These are phyloP conservation scores for Baccha elongata DNA, from an alignment of 2,888 invertebrate genomes.

Conservation along the genomic window DNA sequence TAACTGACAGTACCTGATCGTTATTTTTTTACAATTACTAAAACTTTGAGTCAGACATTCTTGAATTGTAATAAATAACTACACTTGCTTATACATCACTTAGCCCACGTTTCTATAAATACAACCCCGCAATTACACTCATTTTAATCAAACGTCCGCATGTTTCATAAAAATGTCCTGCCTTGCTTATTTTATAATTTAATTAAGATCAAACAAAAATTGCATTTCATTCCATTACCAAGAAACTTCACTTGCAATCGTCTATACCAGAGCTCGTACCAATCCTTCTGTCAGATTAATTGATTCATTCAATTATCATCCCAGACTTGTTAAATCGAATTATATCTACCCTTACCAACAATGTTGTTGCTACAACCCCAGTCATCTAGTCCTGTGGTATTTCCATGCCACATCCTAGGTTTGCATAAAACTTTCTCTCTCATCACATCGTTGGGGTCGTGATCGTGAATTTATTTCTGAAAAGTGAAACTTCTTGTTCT, in stretches of 20 bases:
- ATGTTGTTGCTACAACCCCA: constrained; percentile 6
- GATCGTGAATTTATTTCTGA: constrained; percentile 11
- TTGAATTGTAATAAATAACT: too few species aligned
- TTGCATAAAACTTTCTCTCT: constrained; percentile 17
- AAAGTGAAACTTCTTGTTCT: constrained; percentile 37
- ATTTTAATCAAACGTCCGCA: too few species aligned
- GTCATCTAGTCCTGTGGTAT: constrained; percentile 3
- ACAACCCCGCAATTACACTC: too few species aligned
- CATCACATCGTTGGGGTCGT: background rate
- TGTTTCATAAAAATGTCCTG: too few species aligned
- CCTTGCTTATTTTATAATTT: constrained; percentile 10
- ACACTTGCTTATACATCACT: too few species aligned
- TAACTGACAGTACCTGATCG: too few species aligned
- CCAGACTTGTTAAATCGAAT: constrained; percentile 34
- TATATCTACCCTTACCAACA: constrained; percentile 17
- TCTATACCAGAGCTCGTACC: background rate
- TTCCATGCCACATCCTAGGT: background rate
- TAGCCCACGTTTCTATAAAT: too few species aligned
- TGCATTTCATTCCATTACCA: constrained; percentile 10
- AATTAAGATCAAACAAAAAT: background rate
- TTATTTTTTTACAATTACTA: too few species aligned
- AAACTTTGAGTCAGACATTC: too few species aligned
- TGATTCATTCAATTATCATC: constrained; percentile 38
- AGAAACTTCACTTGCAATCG: constrained; percentile 4
- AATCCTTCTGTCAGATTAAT: constrained; percentile 16